Evolutionary conservation across 2,797 vertebrate genomes (phyloP).

Genomic region (Phylloscopus collybita): DNA sequence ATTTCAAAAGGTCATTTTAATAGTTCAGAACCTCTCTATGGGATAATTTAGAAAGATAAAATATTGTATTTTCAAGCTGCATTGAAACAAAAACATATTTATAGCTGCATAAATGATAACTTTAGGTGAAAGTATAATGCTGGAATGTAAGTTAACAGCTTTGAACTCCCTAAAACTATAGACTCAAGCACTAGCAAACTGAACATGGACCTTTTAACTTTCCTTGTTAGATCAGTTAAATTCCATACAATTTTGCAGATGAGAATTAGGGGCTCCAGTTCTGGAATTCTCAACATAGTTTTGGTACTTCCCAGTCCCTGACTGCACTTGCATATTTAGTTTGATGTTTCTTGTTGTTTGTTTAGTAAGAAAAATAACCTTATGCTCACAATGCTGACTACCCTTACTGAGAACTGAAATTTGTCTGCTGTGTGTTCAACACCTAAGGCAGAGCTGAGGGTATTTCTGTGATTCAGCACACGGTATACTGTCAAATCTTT

Average conservation of each 20-base stretch:
- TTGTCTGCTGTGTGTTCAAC: not conserved
- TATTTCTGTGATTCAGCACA: not conserved
- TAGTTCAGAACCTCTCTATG: not conserved
- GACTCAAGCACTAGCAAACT: not conserved
- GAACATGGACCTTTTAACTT: not conserved
- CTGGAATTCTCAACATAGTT: not conserved
- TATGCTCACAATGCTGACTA: not conserved
- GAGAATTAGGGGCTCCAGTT: not conserved
- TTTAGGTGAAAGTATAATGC: not conserved
- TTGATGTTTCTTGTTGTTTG: not conserved
- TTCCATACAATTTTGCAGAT: not conserved
- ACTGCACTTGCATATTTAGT: not conserved
- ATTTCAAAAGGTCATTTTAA: slow-evolving; percentile 48
- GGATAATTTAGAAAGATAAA: slow-evolving; percentile 29
- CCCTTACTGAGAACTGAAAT: not conserved
- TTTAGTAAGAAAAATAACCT: not conserved
- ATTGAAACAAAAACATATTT: not conserved
- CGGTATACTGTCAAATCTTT: not conserved
- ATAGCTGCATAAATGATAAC: not conserved
- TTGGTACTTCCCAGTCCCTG: not conserved
- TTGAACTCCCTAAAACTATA: not conserved
- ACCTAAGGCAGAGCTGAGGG: not conserved
- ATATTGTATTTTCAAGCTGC: not conserved
- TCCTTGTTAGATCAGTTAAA: not conserved
- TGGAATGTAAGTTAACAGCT: not conserved